These are phyloP conservation scores for Gymnorhina tibicen DNA, from an alignment of 2,113 vertebrate species.

Conservation along the genomic window DNA sequence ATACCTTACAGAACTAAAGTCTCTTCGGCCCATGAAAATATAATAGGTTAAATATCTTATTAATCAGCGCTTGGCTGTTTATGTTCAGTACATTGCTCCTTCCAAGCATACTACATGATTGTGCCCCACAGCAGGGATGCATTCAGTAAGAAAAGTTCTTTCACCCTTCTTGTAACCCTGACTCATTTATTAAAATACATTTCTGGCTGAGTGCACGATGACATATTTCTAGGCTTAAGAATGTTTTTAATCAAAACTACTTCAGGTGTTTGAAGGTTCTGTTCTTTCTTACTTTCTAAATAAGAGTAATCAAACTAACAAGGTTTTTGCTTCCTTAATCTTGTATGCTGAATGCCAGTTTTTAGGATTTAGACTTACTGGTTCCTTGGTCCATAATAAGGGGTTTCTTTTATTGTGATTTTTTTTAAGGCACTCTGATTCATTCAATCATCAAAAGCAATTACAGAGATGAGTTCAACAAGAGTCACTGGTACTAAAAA, in stretches of 20 bases:
- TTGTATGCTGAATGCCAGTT: not conserved
- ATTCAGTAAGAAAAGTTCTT: not conserved
- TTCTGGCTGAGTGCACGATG: not conserved
- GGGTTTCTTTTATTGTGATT: not conserved
- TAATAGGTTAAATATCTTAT: not conserved
- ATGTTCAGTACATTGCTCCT: not conserved
- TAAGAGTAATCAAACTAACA: not conserved
- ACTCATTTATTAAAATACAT: not conserved
- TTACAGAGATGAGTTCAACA: not conserved
- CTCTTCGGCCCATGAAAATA: not conserved
- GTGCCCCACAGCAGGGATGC: not conserved
- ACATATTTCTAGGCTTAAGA: not conserved
- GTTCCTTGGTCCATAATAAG: not conserved
- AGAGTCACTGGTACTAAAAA: not conserved
- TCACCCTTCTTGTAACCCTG: not conserved
- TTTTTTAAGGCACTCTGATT: not conserved
- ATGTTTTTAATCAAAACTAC: not conserved
- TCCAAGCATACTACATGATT: not conserved
- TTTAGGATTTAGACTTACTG: not conserved
- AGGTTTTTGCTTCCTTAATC: not conserved
- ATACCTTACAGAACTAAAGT: not conserved
- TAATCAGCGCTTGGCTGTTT: not conserved
- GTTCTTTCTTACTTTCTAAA: not conserved
- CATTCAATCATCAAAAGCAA: conserved; percentile 5
- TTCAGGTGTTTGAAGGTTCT: not conserved